phyloP scores from a whole-genome alignment of 2,888 invertebrate genomes.

The Perithous albicinctus region DNA sequence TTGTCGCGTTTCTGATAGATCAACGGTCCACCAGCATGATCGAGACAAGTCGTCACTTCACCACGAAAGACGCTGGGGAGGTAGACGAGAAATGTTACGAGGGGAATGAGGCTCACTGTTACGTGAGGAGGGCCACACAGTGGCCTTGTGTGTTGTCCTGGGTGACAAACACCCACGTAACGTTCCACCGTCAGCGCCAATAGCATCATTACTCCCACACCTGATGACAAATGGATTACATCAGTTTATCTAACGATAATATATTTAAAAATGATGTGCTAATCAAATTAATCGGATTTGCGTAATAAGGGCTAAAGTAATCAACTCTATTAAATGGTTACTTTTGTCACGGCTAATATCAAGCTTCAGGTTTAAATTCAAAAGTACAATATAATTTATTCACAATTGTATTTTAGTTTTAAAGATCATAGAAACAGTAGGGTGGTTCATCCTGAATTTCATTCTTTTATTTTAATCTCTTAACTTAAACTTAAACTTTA shows the following conservation, averaged over 20 bases:
- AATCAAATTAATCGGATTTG: not conserved
- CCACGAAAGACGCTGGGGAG: slow-evolving; percentile 89
- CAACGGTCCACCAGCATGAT: slow-evolving; percentile 85
- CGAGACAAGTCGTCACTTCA: slow-evolving; percentile 86
- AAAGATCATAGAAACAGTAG: not conserved
- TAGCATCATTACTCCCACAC: slow-evolving; percentile 92
- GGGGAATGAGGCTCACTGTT: slow-evolving; percentile 88
- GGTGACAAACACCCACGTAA: slow-evolving; percentile 91
- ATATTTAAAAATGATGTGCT: no score
- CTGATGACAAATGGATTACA: slow-evolving; percentile 77
- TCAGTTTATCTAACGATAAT: not conserved
- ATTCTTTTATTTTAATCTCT: no score
- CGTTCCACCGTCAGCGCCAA: slow-evolving; percentile 90
- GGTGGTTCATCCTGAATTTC: no score
- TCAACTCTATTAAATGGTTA: no score
- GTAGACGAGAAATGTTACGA: slow-evolving; percentile 89
- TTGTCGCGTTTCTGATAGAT: slow-evolving; percentile 87
- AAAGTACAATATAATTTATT: no score
- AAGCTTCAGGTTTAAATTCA: no score
- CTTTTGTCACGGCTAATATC: no score
- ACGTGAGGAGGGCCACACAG: slow-evolving; percentile 88
- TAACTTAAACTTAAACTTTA: no score
- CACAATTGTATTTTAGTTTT: not conserved
- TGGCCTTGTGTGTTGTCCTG: slow-evolving; percentile 88
- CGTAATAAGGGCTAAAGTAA: no score